These are phyloP conservation scores for Chaetura pelagica DNA, from an alignment of 2,113 vertebrate genomes.

Conservation along the genomic window DNA sequence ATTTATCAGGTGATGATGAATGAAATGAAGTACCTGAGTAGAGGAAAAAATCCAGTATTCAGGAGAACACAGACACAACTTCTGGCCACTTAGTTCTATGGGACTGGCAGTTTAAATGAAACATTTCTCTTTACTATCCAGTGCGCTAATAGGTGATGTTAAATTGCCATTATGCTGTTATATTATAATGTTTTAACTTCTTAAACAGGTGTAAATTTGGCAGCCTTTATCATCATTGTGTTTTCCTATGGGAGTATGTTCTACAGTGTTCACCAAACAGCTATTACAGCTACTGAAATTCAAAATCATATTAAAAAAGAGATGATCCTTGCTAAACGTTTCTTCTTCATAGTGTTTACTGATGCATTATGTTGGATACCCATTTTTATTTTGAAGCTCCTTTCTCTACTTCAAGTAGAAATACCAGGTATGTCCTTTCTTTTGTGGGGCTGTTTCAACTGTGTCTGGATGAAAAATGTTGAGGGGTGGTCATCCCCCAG, in stretches of 20 bases:
- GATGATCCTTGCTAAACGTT: slow-evolving; percentile 92
- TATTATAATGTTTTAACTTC: slow-evolving; percentile 24
- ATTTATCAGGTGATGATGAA: neutral
- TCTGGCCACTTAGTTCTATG: neutral
- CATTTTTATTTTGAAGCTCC: slow-evolving; percentile 95
- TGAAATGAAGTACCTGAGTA: neutral
- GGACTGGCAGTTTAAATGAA: neutral
- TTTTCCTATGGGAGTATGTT: slow-evolving; percentile 98
- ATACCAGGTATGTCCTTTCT: slow-evolving; percentile 87
- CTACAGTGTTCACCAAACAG: slow-evolving; percentile 92
- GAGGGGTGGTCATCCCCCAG: too few species aligned
- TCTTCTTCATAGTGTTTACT: slow-evolving; percentile 98
- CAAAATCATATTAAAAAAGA: slow-evolving; percentile 94
- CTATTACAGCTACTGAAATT: slow-evolving; percentile 89
- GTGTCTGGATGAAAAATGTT: neutral
- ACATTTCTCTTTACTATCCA: neutral
- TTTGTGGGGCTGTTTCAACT: neutral
- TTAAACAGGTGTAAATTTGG: slow-evolving; percentile 90
- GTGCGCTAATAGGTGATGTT: neutral
- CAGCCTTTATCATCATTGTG: slow-evolving; percentile 93
- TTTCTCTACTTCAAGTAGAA: slow-evolving; percentile 93
- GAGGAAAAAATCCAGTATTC: neutral
- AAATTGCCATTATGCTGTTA: neutral
- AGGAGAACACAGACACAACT: neutral
- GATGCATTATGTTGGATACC: slow-evolving; percentile 97